Conservation (phyloP, 2,113 vertebrate species). For the Scomber scombrus region DNA sequence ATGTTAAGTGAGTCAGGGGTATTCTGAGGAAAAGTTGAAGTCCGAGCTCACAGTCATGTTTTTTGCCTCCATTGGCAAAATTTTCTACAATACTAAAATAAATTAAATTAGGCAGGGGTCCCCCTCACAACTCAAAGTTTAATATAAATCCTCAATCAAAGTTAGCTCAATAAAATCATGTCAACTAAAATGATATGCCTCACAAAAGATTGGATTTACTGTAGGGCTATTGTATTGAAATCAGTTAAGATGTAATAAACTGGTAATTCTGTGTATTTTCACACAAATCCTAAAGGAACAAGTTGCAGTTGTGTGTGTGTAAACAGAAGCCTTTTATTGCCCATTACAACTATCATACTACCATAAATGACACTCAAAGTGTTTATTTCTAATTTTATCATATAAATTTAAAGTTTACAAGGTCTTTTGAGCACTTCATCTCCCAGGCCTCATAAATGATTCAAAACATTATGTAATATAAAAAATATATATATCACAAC, state of each 20-base stretch:
- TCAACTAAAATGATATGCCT: background rate
- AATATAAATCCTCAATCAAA: background rate
- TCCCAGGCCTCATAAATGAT: too few relatives aligned
- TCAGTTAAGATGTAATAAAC: conserved; percentile 4
- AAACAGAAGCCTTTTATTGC: background rate
- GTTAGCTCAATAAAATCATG: background rate
- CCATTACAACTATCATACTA: too few relatives aligned
- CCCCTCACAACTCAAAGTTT: background rate
- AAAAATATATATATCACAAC: too few relatives aligned
- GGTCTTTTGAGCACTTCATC: too few relatives aligned
- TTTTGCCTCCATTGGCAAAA: background rate
- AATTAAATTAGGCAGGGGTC: background rate
- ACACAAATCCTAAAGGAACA: background rate
- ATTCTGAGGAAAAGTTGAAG: conserved; percentile 12
- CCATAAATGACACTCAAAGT: too few relatives aligned
- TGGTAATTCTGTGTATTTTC: background rate
- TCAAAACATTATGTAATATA: too few relatives aligned
- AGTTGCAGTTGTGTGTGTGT: background rate
- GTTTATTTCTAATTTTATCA: too few relatives aligned
- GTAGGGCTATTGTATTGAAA: background rate
- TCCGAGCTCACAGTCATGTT: conserved; percentile 13
- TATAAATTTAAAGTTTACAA: too few relatives aligned
- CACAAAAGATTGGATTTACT: background rate
- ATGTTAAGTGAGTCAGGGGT: conserved; percentile 50
- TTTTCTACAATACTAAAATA: background rate